Base-by-base conservation (phyloP, 2,888 invertebrate species). In the Leistus spinibarbis region DNA sequence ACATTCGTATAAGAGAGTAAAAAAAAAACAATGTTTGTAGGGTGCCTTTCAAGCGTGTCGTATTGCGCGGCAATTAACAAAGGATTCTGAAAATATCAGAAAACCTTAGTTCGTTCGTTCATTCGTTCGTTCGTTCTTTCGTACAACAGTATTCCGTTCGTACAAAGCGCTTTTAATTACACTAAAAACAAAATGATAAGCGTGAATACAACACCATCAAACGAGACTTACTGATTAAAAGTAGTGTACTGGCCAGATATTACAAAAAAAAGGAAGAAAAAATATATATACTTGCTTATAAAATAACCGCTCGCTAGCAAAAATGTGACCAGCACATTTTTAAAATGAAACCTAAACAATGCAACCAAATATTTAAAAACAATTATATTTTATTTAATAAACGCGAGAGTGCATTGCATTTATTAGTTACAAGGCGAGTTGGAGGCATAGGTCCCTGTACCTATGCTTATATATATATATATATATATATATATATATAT, bases 141-240 rank as follows among this genome's bases (percentile, higher is more conserved):
- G 60, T 22, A 19, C 19, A 22, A 16, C 60, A 60, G 60, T 60
- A 19, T 60, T 60, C 19, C 19, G 10, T 40, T 57, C 71, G 10
- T 40, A 69, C 71, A 71, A 71, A 71, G 24, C 40, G 64, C 63
- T 71, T 71, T 71, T 71, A 71, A 71, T 71, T 71, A 71, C 71
- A 71, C 71, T 71, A 71, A 71, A 71, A 71, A 71, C 71, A 71
- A 71, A 71, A 71, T 71, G 71, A 63, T 71, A 63, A 64, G 64
- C 64, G 63, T n/a, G 24, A 54, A 53, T n/a, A 22, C 67, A 54
- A 19, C 67, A 23, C 40, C 13, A 40, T 54, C 54, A 68, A 68
- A 68, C 54, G 67, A 16, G n/a, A 13, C 22, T 20, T 13, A 60
- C 60, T 60, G 60, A 60, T 60, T 60, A 60, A 60, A 60, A 60